phyloP scores from a whole-genome alignment of 2,113 vertebrate genomes.

The Macroglossus sobrinus region DNA sequence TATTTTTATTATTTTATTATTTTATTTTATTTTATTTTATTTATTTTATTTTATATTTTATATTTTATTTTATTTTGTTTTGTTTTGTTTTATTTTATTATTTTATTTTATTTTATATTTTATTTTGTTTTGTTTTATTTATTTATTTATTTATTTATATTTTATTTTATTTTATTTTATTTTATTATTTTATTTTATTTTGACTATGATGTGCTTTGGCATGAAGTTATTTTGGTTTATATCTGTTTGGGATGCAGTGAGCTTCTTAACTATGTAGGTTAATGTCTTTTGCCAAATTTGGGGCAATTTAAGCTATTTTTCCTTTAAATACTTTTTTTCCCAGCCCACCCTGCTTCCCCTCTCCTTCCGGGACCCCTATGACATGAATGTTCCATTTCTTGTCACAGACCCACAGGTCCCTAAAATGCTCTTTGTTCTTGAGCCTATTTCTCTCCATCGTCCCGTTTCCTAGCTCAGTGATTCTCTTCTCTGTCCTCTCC shows the following conservation, averaged over 20 bases:
- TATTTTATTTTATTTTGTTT: too few relatives aligned
- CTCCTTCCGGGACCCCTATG: neutral
- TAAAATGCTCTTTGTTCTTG: neutral
- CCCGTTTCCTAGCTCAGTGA: neutral
- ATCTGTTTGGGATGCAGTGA: neutral
- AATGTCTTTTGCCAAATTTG: too few relatives aligned
- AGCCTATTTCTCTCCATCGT: neutral
- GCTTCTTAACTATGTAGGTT: neutral
- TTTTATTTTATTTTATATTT: too few relatives aligned
- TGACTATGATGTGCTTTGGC: neutral
- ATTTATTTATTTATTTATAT: too few relatives aligned
- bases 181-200: too few relatives aligned
- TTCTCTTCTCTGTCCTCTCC: neutral
- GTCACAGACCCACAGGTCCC: accelerated
- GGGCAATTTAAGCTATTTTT: neutral
- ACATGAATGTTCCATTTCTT: neutral
- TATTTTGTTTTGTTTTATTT: too few relatives aligned
- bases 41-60: too few relatives aligned
- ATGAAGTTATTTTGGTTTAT: neutral
- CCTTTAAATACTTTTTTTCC: neutral
- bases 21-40: too few relatives aligned
- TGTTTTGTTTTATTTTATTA: too few relatives aligned
- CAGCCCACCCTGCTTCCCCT: neutral
- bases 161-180: too few relatives aligned
- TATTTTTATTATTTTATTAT: too few relatives aligned